Percentiles rank a stretch among this genome's conserved stretches.
These are phyloP conservation scores for Plebejus argus DNA, from an alignment of 2,888 invertebrate genomes.

Conservation along the genomic window DNA sequence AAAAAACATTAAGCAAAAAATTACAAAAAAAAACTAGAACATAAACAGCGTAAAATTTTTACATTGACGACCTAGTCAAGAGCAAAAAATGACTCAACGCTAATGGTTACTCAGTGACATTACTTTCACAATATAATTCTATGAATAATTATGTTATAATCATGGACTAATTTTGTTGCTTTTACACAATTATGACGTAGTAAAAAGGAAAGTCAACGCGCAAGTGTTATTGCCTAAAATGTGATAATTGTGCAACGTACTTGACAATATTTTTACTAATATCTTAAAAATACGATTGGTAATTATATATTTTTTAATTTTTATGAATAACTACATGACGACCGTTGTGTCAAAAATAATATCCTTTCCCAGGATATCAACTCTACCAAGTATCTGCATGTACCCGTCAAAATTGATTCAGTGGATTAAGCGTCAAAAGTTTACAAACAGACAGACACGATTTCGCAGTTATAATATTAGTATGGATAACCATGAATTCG, in stretches of 20 bases:
- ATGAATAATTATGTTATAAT: conserved; percentile 21
- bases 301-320: background rate
- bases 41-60: background rate
- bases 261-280: background rate
- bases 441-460: too few relatives aligned
- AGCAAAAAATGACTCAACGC: background rate
- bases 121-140: conserved; percentile 22
- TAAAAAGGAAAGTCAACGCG: conserved; percentile 12
- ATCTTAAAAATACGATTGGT: background rate
- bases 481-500: too few relatives aligned
- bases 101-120: conserved; percentile 9
- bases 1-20: background rate
- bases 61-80: background rate
- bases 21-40: background rate
- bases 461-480: too few relatives aligned
- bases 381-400: too few relatives aligned
- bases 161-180: conserved; percentile 17
- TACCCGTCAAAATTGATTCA: too few relatives aligned
- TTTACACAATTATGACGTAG: conserved; percentile 29
- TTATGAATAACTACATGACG: background rate
- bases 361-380: too few relatives aligned
- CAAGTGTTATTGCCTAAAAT: conserved; percentile 14
- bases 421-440: too few relatives aligned
- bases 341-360: too few relatives aligned
- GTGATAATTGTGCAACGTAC: conserved; percentile 17